Evolutionary conservation across 1,140 invertebrate genomes (phyloP).

Genomic region (Colletes gigas): DNA sequence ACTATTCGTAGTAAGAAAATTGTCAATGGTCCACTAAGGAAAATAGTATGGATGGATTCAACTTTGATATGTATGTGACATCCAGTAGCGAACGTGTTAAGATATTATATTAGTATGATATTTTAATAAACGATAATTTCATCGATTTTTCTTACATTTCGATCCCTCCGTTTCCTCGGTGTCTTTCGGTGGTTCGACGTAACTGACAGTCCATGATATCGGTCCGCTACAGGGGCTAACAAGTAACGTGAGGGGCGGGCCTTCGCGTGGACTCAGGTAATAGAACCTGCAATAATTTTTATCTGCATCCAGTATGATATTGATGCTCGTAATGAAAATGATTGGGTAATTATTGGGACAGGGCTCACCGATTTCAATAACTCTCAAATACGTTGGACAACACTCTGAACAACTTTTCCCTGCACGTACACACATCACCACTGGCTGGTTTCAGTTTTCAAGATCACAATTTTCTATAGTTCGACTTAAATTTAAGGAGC

Average conservation of each 20-base stretch:
- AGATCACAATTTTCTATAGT: too few relatives aligned
- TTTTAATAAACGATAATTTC: background rate
- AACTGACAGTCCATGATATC: conserved; percentile 79
- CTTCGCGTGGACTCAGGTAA: conserved; percentile 77
- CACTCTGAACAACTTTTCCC: too few relatives aligned
- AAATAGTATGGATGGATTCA: too few relatives aligned
- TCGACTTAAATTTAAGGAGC: too few relatives aligned
- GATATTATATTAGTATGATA: background rate
- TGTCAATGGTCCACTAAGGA: too few relatives aligned
- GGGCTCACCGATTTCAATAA: background rate
- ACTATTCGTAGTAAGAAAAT: too few relatives aligned
- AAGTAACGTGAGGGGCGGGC: conserved; percentile 75
- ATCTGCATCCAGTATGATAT: conserved; percentile 79
- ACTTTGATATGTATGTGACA: too few relatives aligned
- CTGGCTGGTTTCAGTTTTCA: too few relatives aligned
- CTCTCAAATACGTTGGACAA: too few relatives aligned
- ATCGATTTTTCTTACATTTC: conserved; percentile 60
- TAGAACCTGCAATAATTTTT: conserved; percentile 79
- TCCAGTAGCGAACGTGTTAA: background rate
- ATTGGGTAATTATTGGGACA: too few relatives aligned
- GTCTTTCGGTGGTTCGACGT: conserved; percentile 75
- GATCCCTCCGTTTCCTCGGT: conserved; percentile 73
- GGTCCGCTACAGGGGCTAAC: conserved; percentile 78
- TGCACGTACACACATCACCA: too few relatives aligned
- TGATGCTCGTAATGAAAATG: conserved; percentile 48